A percentile compares a stretch with the other conserved stretches of the same genome.
phyloP scores from a whole-genome alignment of 2,888 invertebrate species.

The Drosophila monieri region DNA sequence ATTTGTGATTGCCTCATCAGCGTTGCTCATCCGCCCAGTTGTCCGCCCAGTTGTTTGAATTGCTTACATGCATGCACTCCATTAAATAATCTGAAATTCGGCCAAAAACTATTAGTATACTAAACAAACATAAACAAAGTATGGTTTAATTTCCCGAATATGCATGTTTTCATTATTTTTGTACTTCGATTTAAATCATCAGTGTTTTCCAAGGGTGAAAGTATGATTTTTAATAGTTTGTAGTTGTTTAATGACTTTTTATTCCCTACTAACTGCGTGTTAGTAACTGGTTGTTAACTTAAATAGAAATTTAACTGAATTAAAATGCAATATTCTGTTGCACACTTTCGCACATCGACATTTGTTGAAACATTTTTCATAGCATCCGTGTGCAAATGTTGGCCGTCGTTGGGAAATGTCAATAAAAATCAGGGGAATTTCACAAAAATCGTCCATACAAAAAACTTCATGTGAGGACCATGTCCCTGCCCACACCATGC shows the following conservation, averaged over 20 bases:
- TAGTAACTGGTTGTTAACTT: constrained; percentile 2
- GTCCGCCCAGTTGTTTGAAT: not conserved
- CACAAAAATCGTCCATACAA: not conserved
- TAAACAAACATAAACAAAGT: not conserved
- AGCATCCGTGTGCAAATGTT: constrained; percentile 26
- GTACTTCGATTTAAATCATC: no score
- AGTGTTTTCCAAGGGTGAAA: not conserved
- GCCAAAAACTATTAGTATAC: not conserved
- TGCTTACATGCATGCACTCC: constrained; percentile 12
- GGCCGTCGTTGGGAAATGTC: constrained; percentile 26
- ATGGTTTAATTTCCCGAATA: not conserved
- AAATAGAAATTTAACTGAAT: constrained; percentile 16
- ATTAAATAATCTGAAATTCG: constrained; percentile 5
- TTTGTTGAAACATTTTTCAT: constrained; percentile 25
- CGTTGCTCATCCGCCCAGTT: constrained; percentile 9
- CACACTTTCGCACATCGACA: constrained; percentile 10
- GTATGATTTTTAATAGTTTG: not conserved
- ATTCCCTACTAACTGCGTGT: not conserved
- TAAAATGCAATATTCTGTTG: constrained; percentile 13
- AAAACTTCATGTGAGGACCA: not conserved
- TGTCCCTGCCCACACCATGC: constrained; percentile 18
- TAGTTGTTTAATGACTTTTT: not conserved
- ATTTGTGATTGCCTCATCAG: constrained; percentile 14
- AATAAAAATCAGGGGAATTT: constrained; percentile 29
- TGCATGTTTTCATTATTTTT: no score